Percentiles rank a stretch among this genome's conserved stretches.
Conservation (phyloP, 2,888 invertebrate genomes). For the Tipula vernalis region DNA sequence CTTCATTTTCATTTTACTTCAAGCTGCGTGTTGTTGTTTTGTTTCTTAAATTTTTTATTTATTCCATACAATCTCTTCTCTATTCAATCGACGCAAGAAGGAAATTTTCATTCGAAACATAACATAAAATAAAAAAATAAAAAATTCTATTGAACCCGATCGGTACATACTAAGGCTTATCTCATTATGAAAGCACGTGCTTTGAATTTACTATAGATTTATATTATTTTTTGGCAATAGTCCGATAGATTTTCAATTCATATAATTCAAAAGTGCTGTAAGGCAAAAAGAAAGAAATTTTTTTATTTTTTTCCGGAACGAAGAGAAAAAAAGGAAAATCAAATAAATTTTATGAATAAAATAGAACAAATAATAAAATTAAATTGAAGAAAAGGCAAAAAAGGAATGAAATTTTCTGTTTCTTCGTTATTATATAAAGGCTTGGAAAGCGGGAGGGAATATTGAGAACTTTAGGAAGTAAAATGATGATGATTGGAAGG, state of each 20-base stretch:
- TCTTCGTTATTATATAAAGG: background rate
- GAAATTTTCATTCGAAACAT: background rate
- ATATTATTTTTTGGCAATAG: background rate
- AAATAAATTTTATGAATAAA: slow-evolving; percentile 4
- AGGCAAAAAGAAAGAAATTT: background rate
- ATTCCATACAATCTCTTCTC: background rate
- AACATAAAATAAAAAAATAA: background rate
- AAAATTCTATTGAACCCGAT: background rate
- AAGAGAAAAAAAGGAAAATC: background rate
- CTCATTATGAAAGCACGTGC: slow-evolving; percentile 4
- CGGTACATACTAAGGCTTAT: slow-evolving; percentile 4
- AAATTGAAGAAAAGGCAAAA: background rate
- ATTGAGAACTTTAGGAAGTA: background rate
- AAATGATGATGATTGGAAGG: background rate
- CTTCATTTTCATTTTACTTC: background rate
- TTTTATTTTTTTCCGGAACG: too few relatives aligned
- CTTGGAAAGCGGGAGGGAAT: background rate
- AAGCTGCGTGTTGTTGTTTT: background rate
- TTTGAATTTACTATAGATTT: background rate
- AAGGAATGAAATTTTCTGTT: background rate
- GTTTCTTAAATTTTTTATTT: background rate
- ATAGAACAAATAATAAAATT: slow-evolving; percentile 4
- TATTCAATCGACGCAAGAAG: background rate
- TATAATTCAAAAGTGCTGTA: slow-evolving; percentile 4
- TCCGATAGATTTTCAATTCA: slow-evolving; percentile 4